Evolutionary conservation across 2,888 invertebrate species (phyloP).

Genomic region (Aleiodes leptofemur): DNA sequence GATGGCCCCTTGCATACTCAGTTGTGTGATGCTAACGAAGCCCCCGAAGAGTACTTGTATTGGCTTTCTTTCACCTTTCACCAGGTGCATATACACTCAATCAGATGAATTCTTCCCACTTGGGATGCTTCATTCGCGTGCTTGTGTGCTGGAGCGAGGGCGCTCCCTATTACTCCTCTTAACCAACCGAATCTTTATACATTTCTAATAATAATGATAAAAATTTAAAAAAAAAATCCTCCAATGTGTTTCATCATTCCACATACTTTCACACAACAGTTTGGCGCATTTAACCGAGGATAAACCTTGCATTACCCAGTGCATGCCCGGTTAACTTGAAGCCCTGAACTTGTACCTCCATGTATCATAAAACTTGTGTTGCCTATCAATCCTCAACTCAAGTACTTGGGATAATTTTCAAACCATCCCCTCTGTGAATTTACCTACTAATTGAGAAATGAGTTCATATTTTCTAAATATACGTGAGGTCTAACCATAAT

Average conservation of each 20-base stretch:
- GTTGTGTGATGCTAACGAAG: constrained; percentile 58
- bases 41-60: constrained; percentile 43
- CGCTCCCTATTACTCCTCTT: constrained; percentile 30
- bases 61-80: constrained; percentile 57
- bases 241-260: background rate
- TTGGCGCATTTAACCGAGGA: background rate
- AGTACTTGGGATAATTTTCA: background rate
- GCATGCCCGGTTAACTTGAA: constrained; percentile 2
- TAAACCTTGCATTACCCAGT: background rate
- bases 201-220: constrained; percentile 1
- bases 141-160: constrained; percentile 17
- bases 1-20: constrained; percentile 46
- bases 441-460: constrained; percentile 31
- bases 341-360: constrained; percentile 12
- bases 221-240: too few species aligned
- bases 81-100: constrained; percentile 45
- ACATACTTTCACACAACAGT: constrained; percentile 2
- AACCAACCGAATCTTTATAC: constrained; percentile 35
- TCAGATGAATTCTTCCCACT: constrained; percentile 7
- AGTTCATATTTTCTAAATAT: constrained; percentile 29
- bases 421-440: background rate
- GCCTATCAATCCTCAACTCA: constrained; percentile 23
- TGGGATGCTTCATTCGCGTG: constrained; percentile 23
- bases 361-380: background rate
- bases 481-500: constrained; percentile 25